phyloP scores from a whole-genome alignment of 1,140 invertebrate species.

The Calephelis virginiensis region DNA sequence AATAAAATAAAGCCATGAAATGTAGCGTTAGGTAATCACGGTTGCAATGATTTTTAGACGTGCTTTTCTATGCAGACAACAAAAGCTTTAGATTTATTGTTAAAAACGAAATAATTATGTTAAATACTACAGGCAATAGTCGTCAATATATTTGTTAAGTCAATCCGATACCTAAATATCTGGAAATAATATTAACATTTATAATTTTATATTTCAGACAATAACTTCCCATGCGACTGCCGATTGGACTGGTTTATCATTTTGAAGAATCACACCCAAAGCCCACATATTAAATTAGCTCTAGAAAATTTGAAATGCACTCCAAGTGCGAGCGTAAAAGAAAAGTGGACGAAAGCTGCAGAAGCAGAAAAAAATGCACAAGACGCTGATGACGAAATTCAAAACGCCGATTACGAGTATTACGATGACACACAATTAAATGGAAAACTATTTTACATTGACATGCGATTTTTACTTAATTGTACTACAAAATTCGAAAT shows the following conservation, averaged over 20 bases:
- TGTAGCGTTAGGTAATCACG: too few relatives aligned
- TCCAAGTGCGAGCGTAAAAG: constrained; percentile 47
- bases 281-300: constrained; percentile 43
- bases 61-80: too few relatives aligned
- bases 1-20: too few relatives aligned
- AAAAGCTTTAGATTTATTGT: too few relatives aligned
- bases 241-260: constrained; percentile 59
- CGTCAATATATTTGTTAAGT: too few relatives aligned
- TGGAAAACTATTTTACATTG: constrained; percentile 64
- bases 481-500: constrained; percentile 38
- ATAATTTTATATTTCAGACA: constrained; percentile 44
- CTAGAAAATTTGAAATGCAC: constrained; percentile 64
- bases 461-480: constrained; percentile 58
- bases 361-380: constrained; percentile 47
- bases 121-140: too few relatives aligned
- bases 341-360: constrained; percentile 47
- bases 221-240: constrained; percentile 63
- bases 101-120: too few relatives aligned
- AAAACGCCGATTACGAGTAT: constrained; percentile 59
- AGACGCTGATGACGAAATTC: constrained; percentile 35
- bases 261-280: constrained; percentile 57
- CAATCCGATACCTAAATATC: too few relatives aligned
- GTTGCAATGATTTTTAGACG: too few relatives aligned
- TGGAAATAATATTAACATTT: too few relatives aligned
- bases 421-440: constrained; percentile 65